phyloP scores from a whole-genome alignment of 2,797 vertebrate genomes.

The Paguma larvata region DNA sequence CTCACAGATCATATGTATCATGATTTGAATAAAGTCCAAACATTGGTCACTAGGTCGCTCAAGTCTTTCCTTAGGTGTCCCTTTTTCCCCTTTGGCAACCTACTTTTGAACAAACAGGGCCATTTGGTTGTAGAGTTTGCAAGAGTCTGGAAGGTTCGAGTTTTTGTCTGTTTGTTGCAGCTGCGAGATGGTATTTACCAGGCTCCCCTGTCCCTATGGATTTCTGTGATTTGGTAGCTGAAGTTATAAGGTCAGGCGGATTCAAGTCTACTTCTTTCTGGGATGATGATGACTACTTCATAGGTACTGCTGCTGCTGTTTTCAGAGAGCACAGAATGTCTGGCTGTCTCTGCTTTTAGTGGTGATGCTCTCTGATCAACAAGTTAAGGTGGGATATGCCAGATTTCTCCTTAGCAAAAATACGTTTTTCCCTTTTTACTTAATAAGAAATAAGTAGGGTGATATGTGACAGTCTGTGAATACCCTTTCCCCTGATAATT shows the following conservation, averaged over 20 bases:
- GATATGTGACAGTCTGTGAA: not conserved
- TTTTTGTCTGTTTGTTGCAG: not conserved
- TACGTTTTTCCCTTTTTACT: not conserved
- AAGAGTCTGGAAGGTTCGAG: not conserved
- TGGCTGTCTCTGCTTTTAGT: not conserved
- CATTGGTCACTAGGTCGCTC: not conserved
- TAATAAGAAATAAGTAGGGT: not conserved
- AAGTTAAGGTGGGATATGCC: not conserved
- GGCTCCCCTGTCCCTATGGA: not conserved
- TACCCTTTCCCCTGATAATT: not conserved
- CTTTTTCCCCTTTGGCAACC: not conserved
- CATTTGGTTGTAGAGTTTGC: not conserved
- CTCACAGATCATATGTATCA: not conserved
- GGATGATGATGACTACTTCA: not conserved
- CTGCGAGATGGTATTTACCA: not conserved
- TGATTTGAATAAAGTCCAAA: not conserved
- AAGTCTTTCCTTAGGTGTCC: not conserved
- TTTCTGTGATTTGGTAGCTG: not conserved
- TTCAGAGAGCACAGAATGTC: not conserved
- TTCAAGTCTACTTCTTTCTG: not conserved
- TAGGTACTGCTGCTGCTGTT: not conserved
- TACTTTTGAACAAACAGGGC: not conserved
- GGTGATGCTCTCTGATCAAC: not conserved
- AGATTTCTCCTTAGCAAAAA: not conserved
- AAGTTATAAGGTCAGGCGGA: not conserved